Conservation (phyloP, 2,888 invertebrate species). For the Oscheius sp. region DNA sequence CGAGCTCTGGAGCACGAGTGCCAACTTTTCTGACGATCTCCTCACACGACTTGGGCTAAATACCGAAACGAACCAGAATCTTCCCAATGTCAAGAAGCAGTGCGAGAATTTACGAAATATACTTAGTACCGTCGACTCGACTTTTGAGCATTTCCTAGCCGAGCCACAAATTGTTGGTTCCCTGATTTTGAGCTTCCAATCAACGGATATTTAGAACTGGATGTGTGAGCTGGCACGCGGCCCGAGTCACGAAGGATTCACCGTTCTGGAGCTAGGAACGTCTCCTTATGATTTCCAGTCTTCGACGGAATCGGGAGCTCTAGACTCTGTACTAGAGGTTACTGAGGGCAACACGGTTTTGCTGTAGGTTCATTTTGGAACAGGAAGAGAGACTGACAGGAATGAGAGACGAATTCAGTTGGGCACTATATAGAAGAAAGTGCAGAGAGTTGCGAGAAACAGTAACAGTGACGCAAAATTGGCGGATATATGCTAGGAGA, state of each 20-base stretch:
- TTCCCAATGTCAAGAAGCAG: slow-evolving; percentile 13
- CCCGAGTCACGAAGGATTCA: slow-evolving; percentile 16
- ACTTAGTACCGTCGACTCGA: not conserved
- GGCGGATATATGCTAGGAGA: too few species aligned
- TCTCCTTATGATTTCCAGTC: not conserved
- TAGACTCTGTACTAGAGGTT: too few species aligned
- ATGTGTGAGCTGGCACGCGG: slow-evolving; percentile 26
- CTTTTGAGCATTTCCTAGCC: not conserved
- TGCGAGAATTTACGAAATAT: not conserved
- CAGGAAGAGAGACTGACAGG: too few species aligned
- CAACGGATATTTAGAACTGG: slow-evolving; percentile 22
- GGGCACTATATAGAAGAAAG: too few species aligned
- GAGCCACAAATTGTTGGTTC: not conserved
- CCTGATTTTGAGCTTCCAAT: not conserved
- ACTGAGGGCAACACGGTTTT: too few species aligned
- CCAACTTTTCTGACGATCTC: not conserved
- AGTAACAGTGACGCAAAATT: too few species aligned
- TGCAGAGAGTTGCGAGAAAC: too few species aligned
- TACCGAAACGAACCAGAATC: not conserved
- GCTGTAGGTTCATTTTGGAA: too few species aligned
- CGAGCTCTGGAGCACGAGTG: slow-evolving; percentile 1
- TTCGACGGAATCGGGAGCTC: too few species aligned
- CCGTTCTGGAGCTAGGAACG: not conserved
- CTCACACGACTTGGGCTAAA: not conserved
- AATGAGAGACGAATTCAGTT: too few species aligned